These are phyloP conservation scores for Cephus nigrinus DNA, from an alignment of 2,888 invertebrate species.

Conservation along the genomic window DNA sequence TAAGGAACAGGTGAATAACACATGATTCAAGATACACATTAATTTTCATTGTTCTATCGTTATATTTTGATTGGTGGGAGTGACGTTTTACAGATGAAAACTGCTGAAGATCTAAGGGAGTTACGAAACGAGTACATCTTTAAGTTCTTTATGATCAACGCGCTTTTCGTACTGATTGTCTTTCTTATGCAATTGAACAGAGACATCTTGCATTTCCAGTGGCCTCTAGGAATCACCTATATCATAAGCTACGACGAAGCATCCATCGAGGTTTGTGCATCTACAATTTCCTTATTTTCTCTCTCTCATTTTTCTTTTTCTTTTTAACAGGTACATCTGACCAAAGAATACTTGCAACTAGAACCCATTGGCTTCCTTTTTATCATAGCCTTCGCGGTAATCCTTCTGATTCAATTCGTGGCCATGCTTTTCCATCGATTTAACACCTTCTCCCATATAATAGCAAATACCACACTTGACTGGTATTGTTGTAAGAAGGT, in stretches of 20 bases:
- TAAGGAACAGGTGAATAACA: slow-evolving; percentile 69
- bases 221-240: slow-evolving; percentile 69
- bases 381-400: slow-evolving; percentile 71
- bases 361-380: slow-evolving; percentile 75
- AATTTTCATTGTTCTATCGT: no score
- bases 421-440: slow-evolving; percentile 76
- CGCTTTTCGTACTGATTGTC: slow-evolving; percentile 74
- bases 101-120: slow-evolving; percentile 67
- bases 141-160: slow-evolving; percentile 75
- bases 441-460: slow-evolving; percentile 73
- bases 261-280: slow-evolving; percentile 59
- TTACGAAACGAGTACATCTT: slow-evolving; percentile 71
- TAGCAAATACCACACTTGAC: slow-evolving; percentile 91
- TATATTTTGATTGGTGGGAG: background rate
- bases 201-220: slow-evolving; percentile 70
- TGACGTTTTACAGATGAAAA: slow-evolving; percentile 55
- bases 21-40: no score
- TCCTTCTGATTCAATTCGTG: slow-evolving; percentile 73
- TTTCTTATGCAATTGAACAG: slow-evolving; percentile 75
- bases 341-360: slow-evolving; percentile 67
- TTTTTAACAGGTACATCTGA: slow-evolving; percentile 57
- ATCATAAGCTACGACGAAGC: slow-evolving; percentile 64
- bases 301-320: slow-evolving; percentile 2
- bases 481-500: slow-evolving; percentile 83
- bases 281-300: background rate